These are phyloP conservation scores for Chiroxiphia lanceolata DNA, from an alignment of 2,797 vertebrate genomes.

Conservation along the genomic window DNA sequence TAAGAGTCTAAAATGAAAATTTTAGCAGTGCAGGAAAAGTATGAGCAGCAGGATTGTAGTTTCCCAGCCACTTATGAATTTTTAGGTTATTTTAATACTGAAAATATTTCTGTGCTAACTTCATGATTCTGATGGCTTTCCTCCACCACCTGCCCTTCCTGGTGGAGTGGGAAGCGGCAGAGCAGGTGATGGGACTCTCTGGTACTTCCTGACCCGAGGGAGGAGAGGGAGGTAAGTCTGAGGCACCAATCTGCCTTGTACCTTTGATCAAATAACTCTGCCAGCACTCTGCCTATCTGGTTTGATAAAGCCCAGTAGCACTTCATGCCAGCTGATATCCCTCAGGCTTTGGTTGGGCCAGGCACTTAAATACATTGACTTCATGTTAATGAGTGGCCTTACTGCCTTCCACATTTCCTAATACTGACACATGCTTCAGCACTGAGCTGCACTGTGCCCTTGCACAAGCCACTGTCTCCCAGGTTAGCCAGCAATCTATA, in stretches of 20 bases:
- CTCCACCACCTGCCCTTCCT: not conserved
- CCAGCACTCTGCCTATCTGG: not conserved
- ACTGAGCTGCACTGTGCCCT: not conserved
- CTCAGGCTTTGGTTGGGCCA: not conserved
- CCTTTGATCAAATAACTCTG: not conserved
- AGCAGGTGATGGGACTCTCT: not conserved
- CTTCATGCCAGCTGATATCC: not conserved
- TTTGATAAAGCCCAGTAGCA: accelerated
- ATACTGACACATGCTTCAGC: not conserved
- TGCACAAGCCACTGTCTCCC: not conserved
- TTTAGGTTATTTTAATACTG: not conserved
- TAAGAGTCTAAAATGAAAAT: not conserved
- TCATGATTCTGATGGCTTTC: not conserved
- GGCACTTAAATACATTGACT: not conserved
- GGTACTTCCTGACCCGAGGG: not conserved
- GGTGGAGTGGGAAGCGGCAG: not conserved
- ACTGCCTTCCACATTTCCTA: not conserved
- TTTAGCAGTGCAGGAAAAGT: not conserved
- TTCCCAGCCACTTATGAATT: not conserved
- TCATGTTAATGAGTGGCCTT: not conserved
- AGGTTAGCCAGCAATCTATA: not conserved
- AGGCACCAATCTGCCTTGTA: not conserved
- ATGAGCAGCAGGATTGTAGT: not conserved
- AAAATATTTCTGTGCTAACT: not conserved
- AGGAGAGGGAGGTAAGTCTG: not conserved